Conservation (phyloP, 2,888 invertebrate genomes). For the Tridacna crocea region DNA sequence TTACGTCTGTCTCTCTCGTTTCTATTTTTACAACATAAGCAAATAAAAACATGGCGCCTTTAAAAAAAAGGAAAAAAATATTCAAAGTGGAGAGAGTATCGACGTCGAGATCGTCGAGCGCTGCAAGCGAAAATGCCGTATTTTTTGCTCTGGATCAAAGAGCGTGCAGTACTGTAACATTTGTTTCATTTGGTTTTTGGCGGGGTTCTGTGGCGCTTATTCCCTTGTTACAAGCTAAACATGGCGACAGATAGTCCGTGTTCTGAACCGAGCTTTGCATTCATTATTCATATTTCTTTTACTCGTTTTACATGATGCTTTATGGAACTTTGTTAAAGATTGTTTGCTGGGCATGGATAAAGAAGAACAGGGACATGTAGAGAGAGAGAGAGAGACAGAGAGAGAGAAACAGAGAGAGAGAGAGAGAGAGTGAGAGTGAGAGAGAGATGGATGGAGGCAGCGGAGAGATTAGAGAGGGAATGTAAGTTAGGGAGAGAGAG, state of each 20-base stretch:
- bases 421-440: too few relatives aligned
- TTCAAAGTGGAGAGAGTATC: constrained; percentile 17
- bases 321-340: too few relatives aligned
- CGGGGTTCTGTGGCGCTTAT: constrained; percentile 1
- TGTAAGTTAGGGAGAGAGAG: too few relatives aligned
- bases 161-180: not conserved
- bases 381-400: too few relatives aligned
- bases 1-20: not conserved
- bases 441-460: too few relatives aligned
- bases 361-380: too few relatives aligned
- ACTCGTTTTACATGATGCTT: not conserved
- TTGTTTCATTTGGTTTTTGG: not conserved
- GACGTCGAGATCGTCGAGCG: not conserved
- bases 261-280: not conserved
- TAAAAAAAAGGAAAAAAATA: not conserved
- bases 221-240: not conserved
- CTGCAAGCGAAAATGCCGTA: not conserved
- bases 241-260: constrained; percentile 13
- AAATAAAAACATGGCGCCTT: constrained; percentile 13
- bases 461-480: too few relatives aligned
- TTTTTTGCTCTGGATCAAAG: constrained; percentile 11
- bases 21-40: not conserved
- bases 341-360: too few relatives aligned
- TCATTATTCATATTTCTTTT: constrained; percentile 18
- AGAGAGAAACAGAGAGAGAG: too few relatives aligned